Conservation (phyloP, 2,113 vertebrate species). For the Camelus bactrianus region DNA sequence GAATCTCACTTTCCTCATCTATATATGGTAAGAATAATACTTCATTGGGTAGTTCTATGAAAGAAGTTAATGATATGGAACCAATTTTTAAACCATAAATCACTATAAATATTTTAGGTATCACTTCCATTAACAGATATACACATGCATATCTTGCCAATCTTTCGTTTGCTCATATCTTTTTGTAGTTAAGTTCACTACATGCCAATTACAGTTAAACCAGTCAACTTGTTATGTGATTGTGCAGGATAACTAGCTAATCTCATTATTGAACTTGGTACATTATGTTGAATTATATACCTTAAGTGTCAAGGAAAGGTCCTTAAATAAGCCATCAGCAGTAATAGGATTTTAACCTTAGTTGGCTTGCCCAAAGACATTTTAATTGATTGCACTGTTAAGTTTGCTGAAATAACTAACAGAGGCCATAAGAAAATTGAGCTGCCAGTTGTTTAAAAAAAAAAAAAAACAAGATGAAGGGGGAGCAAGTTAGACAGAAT, state of each 20-base stretch:
- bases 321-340: constrained; percentile 61
- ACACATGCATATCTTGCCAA: not conserved
- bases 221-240: constrained; percentile 51
- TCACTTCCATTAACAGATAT: not conserved
- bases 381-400: constrained; percentile 50
- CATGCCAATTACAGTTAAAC: constrained; percentile 66
- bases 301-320: constrained; percentile 60
- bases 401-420: constrained; percentile 58
- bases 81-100: constrained; percentile 22
- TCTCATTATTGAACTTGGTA: constrained; percentile 79
- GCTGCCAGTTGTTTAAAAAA: not conserved
- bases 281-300: constrained; percentile 69
- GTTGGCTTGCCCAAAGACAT: constrained; percentile 66
- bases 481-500: not conserved
- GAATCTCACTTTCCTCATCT: not conserved
- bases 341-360: constrained; percentile 79
- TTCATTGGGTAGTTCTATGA: not conserved
- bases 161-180: constrained; percentile 38
- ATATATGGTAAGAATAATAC: not conserved
- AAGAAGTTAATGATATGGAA: not conserved
- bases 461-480: not conserved
- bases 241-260: constrained; percentile 60
- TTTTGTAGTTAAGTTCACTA: constrained; percentile 71
- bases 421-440: constrained; percentile 44
- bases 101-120: not conserved